These are phyloP conservation scores for Coenonympha glycerion DNA, from an alignment of 2,888 invertebrate species.

Conservation along the genomic window DNA sequence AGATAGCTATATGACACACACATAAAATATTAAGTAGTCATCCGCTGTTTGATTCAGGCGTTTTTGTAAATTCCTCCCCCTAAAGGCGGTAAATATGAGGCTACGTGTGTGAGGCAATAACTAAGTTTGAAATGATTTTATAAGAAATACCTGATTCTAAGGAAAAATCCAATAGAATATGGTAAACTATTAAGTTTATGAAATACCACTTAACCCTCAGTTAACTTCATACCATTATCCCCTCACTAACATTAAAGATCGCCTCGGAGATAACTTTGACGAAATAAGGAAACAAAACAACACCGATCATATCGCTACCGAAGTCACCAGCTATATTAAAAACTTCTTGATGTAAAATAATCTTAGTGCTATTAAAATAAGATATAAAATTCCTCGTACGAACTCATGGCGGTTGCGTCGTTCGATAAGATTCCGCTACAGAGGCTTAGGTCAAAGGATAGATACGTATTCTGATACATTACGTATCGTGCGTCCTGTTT, in stretches of 20 bases:
- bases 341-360: constrained; percentile 20
- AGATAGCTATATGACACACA: too few species aligned
- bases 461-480: constrained; percentile 47
- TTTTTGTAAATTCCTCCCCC: too few species aligned
- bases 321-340: constrained; percentile 30
- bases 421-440: constrained; percentile 52
- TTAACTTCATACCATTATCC: constrained; percentile 23
- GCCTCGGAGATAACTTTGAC: constrained; percentile 36
- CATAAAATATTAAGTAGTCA: too few species aligned
- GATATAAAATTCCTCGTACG: constrained; percentile 30
- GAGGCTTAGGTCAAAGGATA: constrained; percentile 60
- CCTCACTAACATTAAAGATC: constrained; percentile 38
- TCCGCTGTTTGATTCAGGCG: too few species aligned
- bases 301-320: constrained; percentile 49
- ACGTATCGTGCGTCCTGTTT: constrained; percentile 38
- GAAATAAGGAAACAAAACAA: constrained; percentile 59
- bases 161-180: background rate
- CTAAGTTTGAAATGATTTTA: too few species aligned
- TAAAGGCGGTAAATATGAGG: too few species aligned
- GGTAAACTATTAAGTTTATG: background rate
- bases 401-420: constrained; percentile 43
- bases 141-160: background rate
- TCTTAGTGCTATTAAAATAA: constrained; percentile 26
- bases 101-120: too few species aligned
- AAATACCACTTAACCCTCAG: constrained; percentile 25